Base-by-base conservation (phyloP, 2,113 vertebrate species). In the Gymnocephalus cernua region DNA sequence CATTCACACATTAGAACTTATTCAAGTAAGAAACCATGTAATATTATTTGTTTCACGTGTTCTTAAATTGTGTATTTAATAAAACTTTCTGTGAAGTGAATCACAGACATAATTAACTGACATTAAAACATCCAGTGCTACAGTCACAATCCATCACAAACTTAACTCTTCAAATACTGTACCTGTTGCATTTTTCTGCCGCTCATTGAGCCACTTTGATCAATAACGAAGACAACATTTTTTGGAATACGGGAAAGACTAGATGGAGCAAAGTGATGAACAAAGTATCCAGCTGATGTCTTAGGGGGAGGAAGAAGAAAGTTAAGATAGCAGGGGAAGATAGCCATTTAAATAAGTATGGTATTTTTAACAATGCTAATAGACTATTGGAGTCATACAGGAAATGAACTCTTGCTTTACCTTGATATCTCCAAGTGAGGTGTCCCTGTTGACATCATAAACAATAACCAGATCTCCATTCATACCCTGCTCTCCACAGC, bases 211-310 rank as follows among this genome's bases (percentile, higher is more conserved):
- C 93, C 94, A 86, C 98, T 99, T 79, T 85, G 94, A 82, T 99
- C 98, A 76, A 98, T 97, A 45, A 99, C 81, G 86, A 99, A 99
- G 74, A 98, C 86, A 35, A 99, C 83, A 79, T 97, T 99, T 92
- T 99, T 99, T 7, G 96, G 94, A 84, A 99, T 93, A 59, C 89
- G 93, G 0, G 88, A 67, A 90, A 99, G 93, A 86, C 93, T 92
- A 59, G 91, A 80, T 19, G 97, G 98, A 66, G 97, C 97, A 90
- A 99, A 99, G 92, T 97, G 98, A 89, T 99, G 98, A 15, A 97
- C 96, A 80, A 99, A 99, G 78, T 97, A 96, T 41, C 97, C 96
- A 50, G 93, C 94, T 83, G 95, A 93, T 25, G 92, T 94, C 98
- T 99, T 81, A 54, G 84, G n/a, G 91, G 68, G 19, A 58, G 16